Percentiles rank a stretch among this genome's conserved stretches.
phyloP scores from a whole-genome alignment of 1,140 invertebrate genomes.

The Drosophila aff. region DNA sequence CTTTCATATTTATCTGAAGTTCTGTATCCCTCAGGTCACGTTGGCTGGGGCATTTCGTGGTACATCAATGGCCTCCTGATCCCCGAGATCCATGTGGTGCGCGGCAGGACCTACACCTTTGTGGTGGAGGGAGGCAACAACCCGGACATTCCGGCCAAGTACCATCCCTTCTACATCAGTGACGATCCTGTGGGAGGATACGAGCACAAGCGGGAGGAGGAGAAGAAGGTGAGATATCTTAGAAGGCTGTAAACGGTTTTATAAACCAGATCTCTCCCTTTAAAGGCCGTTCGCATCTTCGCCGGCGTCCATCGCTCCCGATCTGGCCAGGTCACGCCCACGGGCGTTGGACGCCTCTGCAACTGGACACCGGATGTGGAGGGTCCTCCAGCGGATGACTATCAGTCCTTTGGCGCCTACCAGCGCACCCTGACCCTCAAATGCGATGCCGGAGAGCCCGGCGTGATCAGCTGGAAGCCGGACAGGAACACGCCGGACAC shows the following conservation, averaged over 20 bases:
- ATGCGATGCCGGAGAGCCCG: slow-evolving; percentile 94
- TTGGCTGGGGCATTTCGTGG: slow-evolving; percentile 97
- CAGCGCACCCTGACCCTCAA: slow-evolving; percentile 92
- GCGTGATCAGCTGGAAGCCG: slow-evolving; percentile 94
- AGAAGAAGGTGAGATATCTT: slow-evolving; percentile 88
- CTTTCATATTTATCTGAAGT: no score
- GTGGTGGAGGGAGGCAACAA: slow-evolving; percentile 95
- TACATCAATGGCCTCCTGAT: slow-evolving; percentile 96
- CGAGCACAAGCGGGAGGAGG: slow-evolving; percentile 92
- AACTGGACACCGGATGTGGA: slow-evolving; percentile 93
- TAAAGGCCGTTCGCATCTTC: slow-evolving; percentile 91
- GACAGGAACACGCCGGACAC: slow-evolving; percentile 94
- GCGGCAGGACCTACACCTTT: slow-evolving; percentile 96
- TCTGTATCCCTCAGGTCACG: slow-evolving; percentile 88
- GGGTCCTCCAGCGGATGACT: slow-evolving; percentile 91
- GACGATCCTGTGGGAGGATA: slow-evolving; percentile 96
- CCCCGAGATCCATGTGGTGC: slow-evolving; percentile 95
- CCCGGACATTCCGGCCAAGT: slow-evolving; percentile 91
- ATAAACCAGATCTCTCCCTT: not conserved
- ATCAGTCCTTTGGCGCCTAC: slow-evolving; percentile 94
- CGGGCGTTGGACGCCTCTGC: slow-evolving; percentile 92
- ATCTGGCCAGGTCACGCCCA: slow-evolving; percentile 89
- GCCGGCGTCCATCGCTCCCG: slow-evolving; percentile 90
- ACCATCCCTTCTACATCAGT: slow-evolving; percentile 98
- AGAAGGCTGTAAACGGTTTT: not conserved